Base-by-base conservation (phyloP, 2,797 vertebrate species). In the Helicolenus hilgendorfi region DNA sequence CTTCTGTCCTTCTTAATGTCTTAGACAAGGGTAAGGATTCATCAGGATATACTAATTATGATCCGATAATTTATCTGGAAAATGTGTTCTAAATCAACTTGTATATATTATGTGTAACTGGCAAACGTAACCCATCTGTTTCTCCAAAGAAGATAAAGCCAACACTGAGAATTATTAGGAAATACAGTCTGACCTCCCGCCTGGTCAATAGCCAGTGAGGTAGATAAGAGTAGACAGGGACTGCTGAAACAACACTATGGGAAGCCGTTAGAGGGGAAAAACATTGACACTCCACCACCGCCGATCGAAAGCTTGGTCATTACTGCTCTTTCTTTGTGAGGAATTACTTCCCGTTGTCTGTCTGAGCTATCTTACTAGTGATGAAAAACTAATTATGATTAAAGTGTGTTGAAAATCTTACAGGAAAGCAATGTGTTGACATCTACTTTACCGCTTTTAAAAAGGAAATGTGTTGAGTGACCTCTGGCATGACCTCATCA, bases 211-310 rank as follows among this genome's bases (percentile, higher is more conserved):
- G 26, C 53, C 1, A 31, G 72, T 73, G 84, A 81, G n/a, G 49
- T 6, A 90, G 92, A 94, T 88, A 88, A 92, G 81, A 77, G 11
- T 10, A 86, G 84, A 83, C 71, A 59, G 62, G 29, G 45, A 53
- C 13, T 87, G 87, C 89, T 94, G 90, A 95, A 90, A 80, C 87
- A 81, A 88, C 92, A 85, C 27, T 81, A 92, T 81, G 67, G 83
- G 62, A 89, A 92, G 77, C 84, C 58, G 45, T 86, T 89, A 81
- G 45, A 56, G 67, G 77, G 76, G 75, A 69, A 83, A 77, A 71
- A 78, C 80, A 89, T 62, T 36, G 81, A 91, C 72, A 55, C 45
- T 41, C 26, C 55, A 20, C 74, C 4, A 11, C 68, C 1, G 27
- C 31, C 6, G 20, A 79, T 92, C 77, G 36, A 91, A 92, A 26